phyloP scores from a whole-genome alignment of 2,888 invertebrate species.

The Acanthosepion esculentum region DNA sequence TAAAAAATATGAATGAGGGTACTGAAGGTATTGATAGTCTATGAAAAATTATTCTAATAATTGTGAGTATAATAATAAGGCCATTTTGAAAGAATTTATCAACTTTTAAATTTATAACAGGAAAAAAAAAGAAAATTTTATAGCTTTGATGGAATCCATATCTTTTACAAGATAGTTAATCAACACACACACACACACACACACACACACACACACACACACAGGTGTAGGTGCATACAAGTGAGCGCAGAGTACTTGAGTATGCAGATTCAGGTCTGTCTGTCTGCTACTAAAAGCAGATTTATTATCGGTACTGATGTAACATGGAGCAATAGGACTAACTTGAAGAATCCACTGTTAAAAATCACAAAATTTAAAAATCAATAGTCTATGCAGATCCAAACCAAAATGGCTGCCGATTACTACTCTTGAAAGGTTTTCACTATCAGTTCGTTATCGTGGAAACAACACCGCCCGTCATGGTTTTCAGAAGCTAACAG shows the following conservation, averaged over 20 bases:
- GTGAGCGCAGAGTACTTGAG: background rate
- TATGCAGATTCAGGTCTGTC: background rate
- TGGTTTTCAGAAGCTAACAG: background rate
- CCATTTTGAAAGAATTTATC: background rate
- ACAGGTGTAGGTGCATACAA: background rate
- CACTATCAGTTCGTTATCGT: slow-evolving; percentile 6
- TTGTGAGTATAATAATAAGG: background rate
- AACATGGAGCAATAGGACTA: background rate
- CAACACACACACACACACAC: background rate
- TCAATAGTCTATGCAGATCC: slow-evolving; percentile 33
- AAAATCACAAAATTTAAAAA: slow-evolving; percentile 20
- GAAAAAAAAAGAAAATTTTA: background rate
- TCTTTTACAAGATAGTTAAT: background rate
- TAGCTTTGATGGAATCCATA: background rate
- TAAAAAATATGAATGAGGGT: too few relatives aligned
- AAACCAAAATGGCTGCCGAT: slow-evolving; percentile 33
- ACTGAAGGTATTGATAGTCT: too few relatives aligned
- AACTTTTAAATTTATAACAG: background rate
- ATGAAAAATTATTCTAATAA: background rate
- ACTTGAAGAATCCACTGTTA: background rate
- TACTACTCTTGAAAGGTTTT: slow-evolving; percentile 33
- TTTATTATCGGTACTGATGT: background rate
- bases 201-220: background rate
- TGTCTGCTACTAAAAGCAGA: slow-evolving; percentile 21
- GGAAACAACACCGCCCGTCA: background rate